Base-by-base conservation (phyloP, 1,140 invertebrate genomes). In the Apis florea region DNA sequence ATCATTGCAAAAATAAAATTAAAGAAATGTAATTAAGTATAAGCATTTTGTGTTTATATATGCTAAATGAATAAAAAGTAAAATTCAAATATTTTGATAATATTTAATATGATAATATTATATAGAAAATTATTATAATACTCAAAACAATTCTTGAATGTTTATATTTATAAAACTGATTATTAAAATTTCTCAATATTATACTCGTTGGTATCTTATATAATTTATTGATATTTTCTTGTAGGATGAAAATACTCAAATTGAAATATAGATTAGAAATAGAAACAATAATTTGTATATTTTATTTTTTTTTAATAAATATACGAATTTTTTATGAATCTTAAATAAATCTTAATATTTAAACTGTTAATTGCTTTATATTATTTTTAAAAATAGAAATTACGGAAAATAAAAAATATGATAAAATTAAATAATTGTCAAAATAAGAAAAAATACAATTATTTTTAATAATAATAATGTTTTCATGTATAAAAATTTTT, bases 131-230 rank as follows among this genome's bases (percentile, higher is more conserved):
- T 51, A 56, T 47, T 66, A 67, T 24, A 47, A 54, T 70, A 24
- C 1, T 15, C 17, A 31, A 11, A 71, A 58, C n/a, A 31, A 56
- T 58, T 17, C 6, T 58, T 31, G 26, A 58, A 40, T 71, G 21
- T 54, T 54, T 70, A 56, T 58, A 71, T 71, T 31, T 58, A 71
- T 58, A 56, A 71, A 71, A 19, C 26, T 54, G 69, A 58, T 31
- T 58, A 56, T 21, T 71, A 70, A 70, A 70, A 8, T 31, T 11
- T 31, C 19, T 54, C 12, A 70, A 70, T 24, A 70, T 53, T 5
- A 61, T 31, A 31, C 5, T 40, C 6, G 26, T 15, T 11, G 12
- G 21, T 67, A n/a, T 66, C 12, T 40, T 13, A 2, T 21, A 31
- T 19, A 24, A 19, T n/a, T 19, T 58, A 19, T 40, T 19, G 24